Base-by-base conservation (phyloP, 2,797 vertebrate genomes). In the Acanthurus lineatus region DNA sequence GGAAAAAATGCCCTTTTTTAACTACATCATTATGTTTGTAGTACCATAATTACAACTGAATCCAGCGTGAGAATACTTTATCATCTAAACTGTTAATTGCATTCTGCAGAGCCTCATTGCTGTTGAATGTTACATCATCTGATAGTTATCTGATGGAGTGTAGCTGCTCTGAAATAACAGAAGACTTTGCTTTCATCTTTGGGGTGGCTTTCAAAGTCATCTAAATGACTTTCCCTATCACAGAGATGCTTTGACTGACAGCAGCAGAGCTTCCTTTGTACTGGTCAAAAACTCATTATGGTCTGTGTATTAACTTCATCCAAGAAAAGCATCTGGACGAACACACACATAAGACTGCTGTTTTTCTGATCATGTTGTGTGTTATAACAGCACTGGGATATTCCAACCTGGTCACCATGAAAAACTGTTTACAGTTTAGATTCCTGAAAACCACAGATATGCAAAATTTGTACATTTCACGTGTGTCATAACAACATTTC, bases 231-330 rank as follows among this genome's bases (percentile, higher is more conserved):
- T 73, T 44, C 28, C 47, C 59, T 59, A 74, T 81, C 73, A 17
- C 60, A 47, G 65, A 73, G 69, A 62, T 49, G 69, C 45, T 74
- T 57, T 81, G 77, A 81, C 11, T 81, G 74, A 84, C 70, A 68
- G 70, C 57, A 49, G 67, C 79, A 76, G 64, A 70, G 7, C 10
- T 16, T 52, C 20, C 68, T 73, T 60, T 52, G 44, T 57, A 17
- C 44, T 19, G 53, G 49, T 63, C 38, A 20, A 4, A 42, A 49
- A 32, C 58, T 67, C 70, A 54, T 45, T 47, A 69, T 8, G 20
- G 61, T 16, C 19, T 0, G 1, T 15, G 63, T 11, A 22, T 35
- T 12, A 49, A 19, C 64, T 56, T 53, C 44, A 61, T 38, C 61
- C 9, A 35, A 19, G 14, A 16, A 49, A 10, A 60, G 3, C 32